Percentiles rank a stretch among this genome's conserved stretches.
Conservation (phyloP, 2,797 vertebrate genomes). For the Intellagama lesueurii region DNA sequence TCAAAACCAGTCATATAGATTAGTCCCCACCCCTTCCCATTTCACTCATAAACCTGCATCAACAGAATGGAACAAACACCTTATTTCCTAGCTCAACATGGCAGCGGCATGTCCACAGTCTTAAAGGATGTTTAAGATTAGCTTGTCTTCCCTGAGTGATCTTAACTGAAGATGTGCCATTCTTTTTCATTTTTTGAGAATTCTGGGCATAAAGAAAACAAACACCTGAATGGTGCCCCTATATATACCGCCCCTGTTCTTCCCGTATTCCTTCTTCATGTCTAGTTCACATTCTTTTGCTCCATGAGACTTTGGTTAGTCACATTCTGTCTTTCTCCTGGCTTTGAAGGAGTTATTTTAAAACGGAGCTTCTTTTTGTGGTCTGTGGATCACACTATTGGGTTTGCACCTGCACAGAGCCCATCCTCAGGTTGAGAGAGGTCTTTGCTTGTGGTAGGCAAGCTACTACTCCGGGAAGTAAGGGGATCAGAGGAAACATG, state of each 20-base stretch:
- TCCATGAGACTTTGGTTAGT: neutral
- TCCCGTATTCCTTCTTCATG: neutral
- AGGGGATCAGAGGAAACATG: too few species aligned
- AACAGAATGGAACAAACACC: neutral
- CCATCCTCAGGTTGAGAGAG: too few species aligned
- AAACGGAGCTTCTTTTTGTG: neutral
- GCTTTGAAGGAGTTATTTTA: neutral
- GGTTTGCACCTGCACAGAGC: too few species aligned
- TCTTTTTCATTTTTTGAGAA: too few species aligned
- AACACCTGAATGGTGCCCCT: too few species aligned
- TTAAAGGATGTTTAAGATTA: neutral
- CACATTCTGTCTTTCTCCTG: neutral
- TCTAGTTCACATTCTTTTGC: neutral
- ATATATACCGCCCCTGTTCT: too few species aligned
- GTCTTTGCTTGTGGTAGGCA: too few species aligned
- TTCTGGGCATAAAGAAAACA: too few species aligned
- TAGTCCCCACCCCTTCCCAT: neutral
- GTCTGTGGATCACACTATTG: too few species aligned
- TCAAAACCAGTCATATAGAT: neutral
- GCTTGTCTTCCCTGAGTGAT: neutral
- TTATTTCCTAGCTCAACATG: neutral
- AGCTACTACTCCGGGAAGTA: too few species aligned
- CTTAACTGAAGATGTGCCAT: too few species aligned
- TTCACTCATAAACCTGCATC: neutral
- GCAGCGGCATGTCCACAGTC: neutral